These are phyloP conservation scores for Drosophila formosana DNA, from an alignment of 2,888 invertebrate species.

Conservation along the genomic window DNA sequence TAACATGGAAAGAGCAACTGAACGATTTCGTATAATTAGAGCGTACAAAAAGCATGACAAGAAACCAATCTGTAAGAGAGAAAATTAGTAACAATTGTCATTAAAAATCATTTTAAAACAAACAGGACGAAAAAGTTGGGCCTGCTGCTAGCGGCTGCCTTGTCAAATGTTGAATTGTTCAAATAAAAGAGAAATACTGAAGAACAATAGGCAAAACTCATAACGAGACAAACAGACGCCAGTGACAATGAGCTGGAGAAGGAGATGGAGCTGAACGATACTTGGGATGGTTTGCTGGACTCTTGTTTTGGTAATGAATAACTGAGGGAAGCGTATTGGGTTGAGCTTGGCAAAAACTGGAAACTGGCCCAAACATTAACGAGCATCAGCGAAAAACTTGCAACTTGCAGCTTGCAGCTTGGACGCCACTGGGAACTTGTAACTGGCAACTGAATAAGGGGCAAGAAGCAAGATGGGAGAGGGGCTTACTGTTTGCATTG, in stretches of 20 bases:
- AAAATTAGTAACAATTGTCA: slow-evolving; percentile 58
- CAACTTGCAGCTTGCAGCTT: slow-evolving; percentile 63
- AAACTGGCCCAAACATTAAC: slow-evolving; percentile 72
- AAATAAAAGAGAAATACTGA: slow-evolving; percentile 15
- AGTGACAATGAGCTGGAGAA: slow-evolving; percentile 49
- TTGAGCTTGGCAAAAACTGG: slow-evolving; percentile 20
- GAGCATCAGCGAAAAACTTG: slow-evolving; percentile 73
- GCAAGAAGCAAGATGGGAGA: not conserved
- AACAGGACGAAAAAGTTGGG: slow-evolving; percentile 42
- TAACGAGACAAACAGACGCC: slow-evolving; percentile 56
- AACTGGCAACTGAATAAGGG: slow-evolving; percentile 26
- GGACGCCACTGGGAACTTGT: slow-evolving; percentile 29
- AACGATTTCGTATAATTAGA: slow-evolving; percentile 28
- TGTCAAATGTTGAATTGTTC: slow-evolving; percentile 27
- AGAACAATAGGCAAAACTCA: slow-evolving; percentile 42
- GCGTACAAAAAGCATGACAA: not conserved
- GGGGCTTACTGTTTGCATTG: slow-evolving; percentile 54
- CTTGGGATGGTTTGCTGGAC: slow-evolving; percentile 32
- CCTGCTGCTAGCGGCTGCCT: slow-evolving; percentile 1
- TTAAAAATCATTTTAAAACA: slow-evolving; percentile 63
- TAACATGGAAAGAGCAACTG: slow-evolving; percentile 15
- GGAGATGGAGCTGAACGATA: slow-evolving; percentile 28
- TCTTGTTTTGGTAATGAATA: slow-evolving; percentile 60
- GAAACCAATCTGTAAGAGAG: slow-evolving; percentile 21
- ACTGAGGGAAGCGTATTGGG: slow-evolving; percentile 18